Evolutionary conservation across 2,113 vertebrate species (phyloP).

Genomic region (Pelmatolapia mariae): DNA sequence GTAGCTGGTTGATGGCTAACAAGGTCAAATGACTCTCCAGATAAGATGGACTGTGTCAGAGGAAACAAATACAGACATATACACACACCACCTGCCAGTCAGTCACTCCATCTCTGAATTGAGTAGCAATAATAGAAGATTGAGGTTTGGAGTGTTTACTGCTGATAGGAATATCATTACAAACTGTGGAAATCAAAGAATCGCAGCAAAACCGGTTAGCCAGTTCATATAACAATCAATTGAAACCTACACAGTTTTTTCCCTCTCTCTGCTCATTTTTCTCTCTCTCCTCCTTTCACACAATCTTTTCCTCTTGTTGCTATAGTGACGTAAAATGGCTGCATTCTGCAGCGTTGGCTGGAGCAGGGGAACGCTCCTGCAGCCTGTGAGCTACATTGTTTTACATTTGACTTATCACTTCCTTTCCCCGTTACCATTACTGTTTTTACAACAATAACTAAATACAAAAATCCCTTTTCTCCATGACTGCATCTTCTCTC

Average conservation of each 20-base stretch:
- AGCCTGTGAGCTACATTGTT: conserved; percentile 20
- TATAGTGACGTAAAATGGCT: conserved; percentile 69
- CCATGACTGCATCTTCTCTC: not conserved
- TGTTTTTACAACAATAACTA: not conserved
- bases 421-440: not conserved
- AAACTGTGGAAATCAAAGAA: conserved; percentile 59
- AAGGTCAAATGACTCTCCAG: conserved; percentile 57
- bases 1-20: conserved; percentile 41
- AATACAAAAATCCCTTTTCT: not conserved
- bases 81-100: conserved; percentile 25
- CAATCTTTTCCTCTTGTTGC: conserved; percentile 54
- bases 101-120: conserved; percentile 23
- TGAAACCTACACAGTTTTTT: conserved; percentile 25
- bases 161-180: conserved; percentile 58
- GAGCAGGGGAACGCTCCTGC: not conserved
- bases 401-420: not conserved
- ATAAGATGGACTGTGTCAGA: conserved; percentile 49
- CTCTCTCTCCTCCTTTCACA: conserved; percentile 1
- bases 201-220: conserved; percentile 60
- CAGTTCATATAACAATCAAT: conserved; percentile 66
- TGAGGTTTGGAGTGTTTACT: conserved; percentile 43
- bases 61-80: not conserved
- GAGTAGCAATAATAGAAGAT: conserved; percentile 44
- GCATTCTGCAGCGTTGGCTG: conserved; percentile 47
- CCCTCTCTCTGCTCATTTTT: not conserved